phyloP scores from a whole-genome alignment of 2,113 vertebrate species.

The Odocoileus hemionus region DNA sequence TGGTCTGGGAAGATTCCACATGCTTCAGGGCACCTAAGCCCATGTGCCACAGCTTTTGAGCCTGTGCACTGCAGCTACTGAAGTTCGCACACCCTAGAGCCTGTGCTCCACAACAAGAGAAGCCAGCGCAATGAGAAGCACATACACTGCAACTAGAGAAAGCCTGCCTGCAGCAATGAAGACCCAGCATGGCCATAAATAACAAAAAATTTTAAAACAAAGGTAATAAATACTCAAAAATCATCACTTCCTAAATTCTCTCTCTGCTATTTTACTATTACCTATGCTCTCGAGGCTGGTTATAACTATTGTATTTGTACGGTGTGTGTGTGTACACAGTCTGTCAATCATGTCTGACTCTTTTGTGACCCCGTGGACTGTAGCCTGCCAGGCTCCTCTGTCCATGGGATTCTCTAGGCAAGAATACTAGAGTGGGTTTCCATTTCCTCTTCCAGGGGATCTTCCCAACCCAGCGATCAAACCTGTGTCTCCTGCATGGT shows the following conservation, averaged over 20 bases:
- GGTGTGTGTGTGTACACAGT: neutral
- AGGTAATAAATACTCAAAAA: neutral
- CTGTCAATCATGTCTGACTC: neutral
- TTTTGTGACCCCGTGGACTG: neutral
- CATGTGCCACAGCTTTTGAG: neutral
- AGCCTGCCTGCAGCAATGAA: neutral
- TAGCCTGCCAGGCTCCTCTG: neutral
- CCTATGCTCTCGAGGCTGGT: neutral
- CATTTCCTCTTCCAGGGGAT: neutral
- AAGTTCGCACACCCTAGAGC: neutral
- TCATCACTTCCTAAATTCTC: neutral
- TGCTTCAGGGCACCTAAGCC: neutral
- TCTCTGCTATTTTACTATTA: neutral
- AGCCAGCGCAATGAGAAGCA: neutral
- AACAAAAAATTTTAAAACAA: neutral
- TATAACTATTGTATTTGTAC: neutral
- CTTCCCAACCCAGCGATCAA: neutral
- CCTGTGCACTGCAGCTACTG: neutral
- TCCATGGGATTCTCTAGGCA: neutral
- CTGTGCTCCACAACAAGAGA: neutral
- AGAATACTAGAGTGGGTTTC: neutral
- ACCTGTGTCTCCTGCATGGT: neutral
- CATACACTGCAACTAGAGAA: neutral
- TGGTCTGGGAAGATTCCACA: neutral
- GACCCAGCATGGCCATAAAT: neutral